phyloP scores from a whole-genome alignment of 37 sponge, comb jelly and placozoan genomes.

The Eunapius fragilis region DNA sequence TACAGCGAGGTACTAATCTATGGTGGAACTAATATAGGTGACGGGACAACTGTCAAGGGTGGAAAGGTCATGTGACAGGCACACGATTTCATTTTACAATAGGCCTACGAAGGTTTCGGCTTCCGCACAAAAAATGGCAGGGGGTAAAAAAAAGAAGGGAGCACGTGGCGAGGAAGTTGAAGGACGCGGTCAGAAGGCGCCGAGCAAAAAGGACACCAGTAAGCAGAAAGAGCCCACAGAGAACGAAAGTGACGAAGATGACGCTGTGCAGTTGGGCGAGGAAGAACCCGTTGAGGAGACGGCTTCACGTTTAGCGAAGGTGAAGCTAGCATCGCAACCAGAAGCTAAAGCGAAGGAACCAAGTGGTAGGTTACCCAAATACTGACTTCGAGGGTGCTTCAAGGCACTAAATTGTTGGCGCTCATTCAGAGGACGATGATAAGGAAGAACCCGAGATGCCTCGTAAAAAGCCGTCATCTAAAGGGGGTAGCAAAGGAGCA shows the following conservation, averaged over 20 bases:
- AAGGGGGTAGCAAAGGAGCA: not conserved
- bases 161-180: conserved; percentile 8
- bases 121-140: conserved; percentile 13
- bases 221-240: not conserved
- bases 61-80: too few relatives aligned
- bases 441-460: not conserved
- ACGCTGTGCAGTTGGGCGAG: not conserved
- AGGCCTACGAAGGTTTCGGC: not conserved
- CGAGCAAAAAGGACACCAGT: too few relatives aligned
- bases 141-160: conserved; percentile 53
- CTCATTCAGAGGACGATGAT: too few relatives aligned
- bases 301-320: not conserved
- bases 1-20: too few relatives aligned
- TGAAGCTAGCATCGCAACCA: not conserved
- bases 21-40: too few relatives aligned
- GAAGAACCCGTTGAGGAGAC: not conserved
- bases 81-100: too few relatives aligned
- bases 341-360: not conserved
- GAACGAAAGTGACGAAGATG: not conserved
- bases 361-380: not conserved
- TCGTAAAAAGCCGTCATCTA: not conserved
- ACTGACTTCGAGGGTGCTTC: too few relatives aligned
- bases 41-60: too few relatives aligned
- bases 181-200: conserved; percentile 16
- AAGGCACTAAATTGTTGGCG: too few relatives aligned